phyloP scores from a whole-genome alignment of 2,888 invertebrate species.

The Acanthopleura granulata region DNA sequence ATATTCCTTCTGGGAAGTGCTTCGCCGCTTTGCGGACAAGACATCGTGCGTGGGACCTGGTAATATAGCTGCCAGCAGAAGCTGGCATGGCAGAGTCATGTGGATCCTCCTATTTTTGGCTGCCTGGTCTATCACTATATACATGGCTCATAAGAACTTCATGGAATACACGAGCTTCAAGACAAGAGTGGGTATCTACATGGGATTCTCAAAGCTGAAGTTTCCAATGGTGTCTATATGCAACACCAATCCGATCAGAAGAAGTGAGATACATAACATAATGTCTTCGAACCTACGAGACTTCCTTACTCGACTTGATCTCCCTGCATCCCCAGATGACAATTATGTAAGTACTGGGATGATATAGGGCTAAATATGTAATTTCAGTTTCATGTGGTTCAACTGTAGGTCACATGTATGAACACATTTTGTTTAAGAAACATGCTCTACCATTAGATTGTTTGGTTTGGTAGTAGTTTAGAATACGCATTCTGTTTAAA shows the following conservation, averaged over 20 bases:
- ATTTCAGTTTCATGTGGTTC: too few species aligned
- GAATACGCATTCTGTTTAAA: too few species aligned
- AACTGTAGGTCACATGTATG: too few species aligned
- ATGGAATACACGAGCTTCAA: constrained; percentile 23
- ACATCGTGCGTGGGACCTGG: constrained; percentile 33
- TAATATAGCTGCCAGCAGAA: constrained; percentile 25
- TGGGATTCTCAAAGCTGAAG: constrained; percentile 26
- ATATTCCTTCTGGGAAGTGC: neutral
- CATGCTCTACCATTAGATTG: too few species aligned
- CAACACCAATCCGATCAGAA: constrained; percentile 34
- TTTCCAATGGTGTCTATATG: constrained; percentile 36
- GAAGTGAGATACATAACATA: neutral
- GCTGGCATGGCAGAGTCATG: constrained; percentile 24
- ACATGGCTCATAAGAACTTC: constrained; percentile 25
- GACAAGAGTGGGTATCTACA: constrained; percentile 24
- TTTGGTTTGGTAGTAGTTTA: too few species aligned
- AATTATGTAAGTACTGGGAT: too few species aligned
- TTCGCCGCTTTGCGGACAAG: constrained; percentile 24
- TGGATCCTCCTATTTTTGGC: constrained; percentile 29
- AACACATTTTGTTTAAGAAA: too few species aligned
- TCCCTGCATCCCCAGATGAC: too few species aligned
- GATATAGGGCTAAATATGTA: too few species aligned
- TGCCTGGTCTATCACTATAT: constrained; percentile 24
- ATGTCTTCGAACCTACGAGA: neutral
- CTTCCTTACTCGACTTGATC: neutral